Evolutionary conservation across 2,888 invertebrate genomes (phyloP).

Genomic region (Pecten maximus): DNA sequence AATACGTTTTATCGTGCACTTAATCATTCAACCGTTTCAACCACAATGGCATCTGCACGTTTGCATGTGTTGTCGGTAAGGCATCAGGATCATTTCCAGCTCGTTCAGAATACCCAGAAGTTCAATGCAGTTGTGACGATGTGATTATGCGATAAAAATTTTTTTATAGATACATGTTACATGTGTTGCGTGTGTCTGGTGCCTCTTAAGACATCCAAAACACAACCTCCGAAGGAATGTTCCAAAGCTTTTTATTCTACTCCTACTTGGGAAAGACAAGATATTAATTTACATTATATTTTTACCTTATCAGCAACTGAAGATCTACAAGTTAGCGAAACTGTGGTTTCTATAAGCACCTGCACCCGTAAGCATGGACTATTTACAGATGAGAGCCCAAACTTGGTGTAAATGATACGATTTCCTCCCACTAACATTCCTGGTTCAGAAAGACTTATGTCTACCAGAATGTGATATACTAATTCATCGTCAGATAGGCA

Average conservation of each 20-base stretch:
- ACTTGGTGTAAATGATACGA: background rate
- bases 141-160: constrained; percentile 23
- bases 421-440: background rate
- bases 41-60: constrained; percentile 21
- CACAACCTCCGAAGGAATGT: background rate
- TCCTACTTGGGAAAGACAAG: constrained; percentile 6
- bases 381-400: background rate
- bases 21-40: constrained; percentile 28
- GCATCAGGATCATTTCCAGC: background rate
- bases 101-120: background rate
- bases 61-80: constrained; percentile 7
- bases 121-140: constrained; percentile 25
- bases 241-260: constrained; percentile 7
- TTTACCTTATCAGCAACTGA: background rate
- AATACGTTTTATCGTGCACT: constrained; percentile 30
- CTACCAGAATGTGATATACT: background rate
- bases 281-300: constrained; percentile 23
- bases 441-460: background rate
- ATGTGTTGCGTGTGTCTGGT: background rate
- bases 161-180: background rate
- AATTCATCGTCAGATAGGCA: background rate
- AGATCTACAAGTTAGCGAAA: background rate
- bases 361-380: background rate
- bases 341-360: background rate
- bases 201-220: background rate